Conservation (phyloP, 2,888 invertebrate genomes). For the Malachius bipustulatus region DNA sequence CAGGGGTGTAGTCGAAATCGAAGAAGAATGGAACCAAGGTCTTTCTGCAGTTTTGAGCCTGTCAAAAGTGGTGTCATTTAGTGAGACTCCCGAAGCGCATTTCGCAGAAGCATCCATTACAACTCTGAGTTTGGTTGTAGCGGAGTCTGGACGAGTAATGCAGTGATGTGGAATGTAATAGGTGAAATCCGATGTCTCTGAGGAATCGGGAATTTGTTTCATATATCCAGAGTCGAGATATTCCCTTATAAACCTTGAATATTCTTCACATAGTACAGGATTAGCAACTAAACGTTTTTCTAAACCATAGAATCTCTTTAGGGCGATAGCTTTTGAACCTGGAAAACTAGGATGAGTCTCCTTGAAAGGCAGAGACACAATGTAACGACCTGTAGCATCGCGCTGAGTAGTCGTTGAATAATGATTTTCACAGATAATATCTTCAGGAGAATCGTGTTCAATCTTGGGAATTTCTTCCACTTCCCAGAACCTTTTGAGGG, state of each 20-base stretch:
- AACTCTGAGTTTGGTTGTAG: slow-evolving; percentile 10
- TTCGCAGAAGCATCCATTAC: slow-evolving; percentile 12
- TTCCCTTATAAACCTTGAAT: slow-evolving; percentile 13
- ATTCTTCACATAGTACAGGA: not conserved
- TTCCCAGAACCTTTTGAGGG: slow-evolving; percentile 5
- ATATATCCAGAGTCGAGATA: slow-evolving; percentile 13
- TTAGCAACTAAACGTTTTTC: not conserved
- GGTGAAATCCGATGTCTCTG: not conserved
- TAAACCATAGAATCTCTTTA: not conserved
- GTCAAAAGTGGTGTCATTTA: slow-evolving; percentile 13
- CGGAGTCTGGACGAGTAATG: slow-evolving; percentile 5
- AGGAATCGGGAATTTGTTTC: too few relatives aligned
- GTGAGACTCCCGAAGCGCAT: slow-evolving; percentile 3
- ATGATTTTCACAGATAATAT: not conserved
- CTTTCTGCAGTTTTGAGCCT: slow-evolving; percentile 13
- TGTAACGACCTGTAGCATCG: not conserved
- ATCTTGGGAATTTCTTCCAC: slow-evolving; percentile 2
- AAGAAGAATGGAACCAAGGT: slow-evolving; percentile 9
- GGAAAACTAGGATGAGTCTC: not conserved
- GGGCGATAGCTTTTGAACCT: not conserved
- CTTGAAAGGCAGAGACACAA: slow-evolving; percentile 1
- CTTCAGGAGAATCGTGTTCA: not conserved
- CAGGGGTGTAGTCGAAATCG: slow-evolving; percentile 11
- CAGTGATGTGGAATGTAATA: slow-evolving; percentile 15
- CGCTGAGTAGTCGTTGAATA: not conserved